Evolutionary conservation across 2,888 invertebrate genomes (phyloP), one percentile per base, ranked within the genome.

Genomic region (Idaea aversata): DNA sequence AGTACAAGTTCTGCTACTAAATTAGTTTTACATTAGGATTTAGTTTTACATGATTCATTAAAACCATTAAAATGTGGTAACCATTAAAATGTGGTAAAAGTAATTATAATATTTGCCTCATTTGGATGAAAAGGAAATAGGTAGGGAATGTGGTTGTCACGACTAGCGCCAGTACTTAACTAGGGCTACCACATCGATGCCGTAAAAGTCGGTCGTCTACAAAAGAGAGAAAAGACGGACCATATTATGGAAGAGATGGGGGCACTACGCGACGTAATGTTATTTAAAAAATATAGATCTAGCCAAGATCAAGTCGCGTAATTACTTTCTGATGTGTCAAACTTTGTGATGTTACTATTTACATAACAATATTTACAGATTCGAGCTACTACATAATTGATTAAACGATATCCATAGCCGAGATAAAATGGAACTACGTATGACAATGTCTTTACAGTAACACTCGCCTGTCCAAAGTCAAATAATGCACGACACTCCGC

Each of bases 301-400:
- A 47, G 10, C 47, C 47, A 47, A 25, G 25, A 25, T 25, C 1
- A 7, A 47, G 47, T 7, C 47, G 47, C 47, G 47, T 47, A 47
- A 10, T 13, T 47, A 7, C 47, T 13, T 47, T 47, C 47, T 10
- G 47, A 47, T 47, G 47, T 13, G 47, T 47, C 47, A 47, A 47
- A 47, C 47, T 13, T 7, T 47, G 47, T 47, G 47, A 47, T 47
- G 4, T 36, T 36, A 36, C 15, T 38, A 61, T 38, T 38, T 16
- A 36, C 38, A 61, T 36, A 36, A 61, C 61, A 61, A 61, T 61
- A 15, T 61, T 61, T 61, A 61, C 61, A 61, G 13, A 16, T 61
- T 36, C 36, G 36, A 35, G n/a, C 61, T 61, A 61, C 36, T 16
- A 36, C 10, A 34, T 15, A 15, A 47, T 35, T n/a, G 6, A 36